phyloP scores from a whole-genome alignment of 2,888 invertebrate species.

The Lamproptera curius region DNA sequence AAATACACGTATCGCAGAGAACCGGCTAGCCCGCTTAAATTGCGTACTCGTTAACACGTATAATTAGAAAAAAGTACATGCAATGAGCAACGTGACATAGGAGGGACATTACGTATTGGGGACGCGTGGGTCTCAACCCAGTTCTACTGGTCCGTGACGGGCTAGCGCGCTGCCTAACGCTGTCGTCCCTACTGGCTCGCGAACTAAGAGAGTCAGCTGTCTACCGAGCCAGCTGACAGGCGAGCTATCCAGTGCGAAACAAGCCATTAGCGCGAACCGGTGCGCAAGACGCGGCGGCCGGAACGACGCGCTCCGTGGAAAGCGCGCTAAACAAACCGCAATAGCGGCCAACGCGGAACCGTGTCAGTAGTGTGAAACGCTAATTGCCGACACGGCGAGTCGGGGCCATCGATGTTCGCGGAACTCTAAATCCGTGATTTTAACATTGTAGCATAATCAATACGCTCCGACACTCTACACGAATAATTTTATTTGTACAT shows the following conservation, averaged over 20 bases:
- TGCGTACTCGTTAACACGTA: too few species aligned
- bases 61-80: constrained; percentile 1
- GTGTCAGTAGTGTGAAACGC: constrained; percentile 77
- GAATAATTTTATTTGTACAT: too few species aligned
- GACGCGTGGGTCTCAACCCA: constrained; percentile 13
- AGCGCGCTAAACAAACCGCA: constrained; percentile 72
- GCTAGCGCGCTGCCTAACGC: neutral
- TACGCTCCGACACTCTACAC: too few species aligned
- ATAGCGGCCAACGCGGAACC: constrained; percentile 67
- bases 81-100: constrained; percentile 3
- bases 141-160: constrained; percentile 14
- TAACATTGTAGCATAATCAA: too few species aligned
- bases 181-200: constrained; percentile 6
- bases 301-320: constrained; percentile 73
- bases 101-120: constrained; percentile 17
- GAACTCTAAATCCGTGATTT: constrained; percentile 16
- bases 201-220: constrained; percentile 40
- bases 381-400: constrained; percentile 60
- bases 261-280: constrained; percentile 60
- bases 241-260: constrained; percentile 36
- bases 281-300: constrained; percentile 69
- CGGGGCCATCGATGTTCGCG: constrained; percentile 39
- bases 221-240: constrained; percentile 19
- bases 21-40: too few species aligned
- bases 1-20: too few species aligned